Percentiles rank a stretch among this genome's conserved stretches.
phyloP scores from a whole-genome alignment of 2,113 vertebrate species.

The Corythornis madagascariensis region DNA sequence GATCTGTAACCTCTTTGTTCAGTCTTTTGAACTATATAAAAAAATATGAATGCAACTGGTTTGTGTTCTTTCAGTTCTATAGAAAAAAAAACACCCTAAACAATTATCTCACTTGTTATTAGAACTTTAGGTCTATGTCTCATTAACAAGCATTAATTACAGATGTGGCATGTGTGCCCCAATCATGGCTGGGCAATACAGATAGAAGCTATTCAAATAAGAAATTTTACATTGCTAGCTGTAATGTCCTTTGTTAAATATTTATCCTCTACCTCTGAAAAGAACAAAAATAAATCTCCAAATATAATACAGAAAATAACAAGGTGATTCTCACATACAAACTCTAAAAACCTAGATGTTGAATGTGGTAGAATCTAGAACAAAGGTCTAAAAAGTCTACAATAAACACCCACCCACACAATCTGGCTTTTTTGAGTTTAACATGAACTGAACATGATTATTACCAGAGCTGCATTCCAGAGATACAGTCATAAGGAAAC shows the following conservation, averaged over 20 bases:
- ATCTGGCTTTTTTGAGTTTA: neutral
- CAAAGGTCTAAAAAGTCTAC: neutral
- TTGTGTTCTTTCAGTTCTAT: neutral
- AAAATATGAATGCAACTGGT: neutral
- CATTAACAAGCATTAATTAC: neutral
- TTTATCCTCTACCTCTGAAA: neutral
- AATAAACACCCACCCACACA: neutral
- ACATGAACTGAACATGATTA: neutral
- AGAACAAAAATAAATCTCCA: neutral
- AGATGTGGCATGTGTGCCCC: rapidly evolving
- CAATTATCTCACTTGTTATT: neutral
- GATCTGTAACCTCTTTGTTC: neutral
- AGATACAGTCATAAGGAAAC: too few species aligned
- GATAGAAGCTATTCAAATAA: neutral
- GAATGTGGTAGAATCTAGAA: neutral
- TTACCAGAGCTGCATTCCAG: neutral
- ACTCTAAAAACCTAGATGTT: neutral
- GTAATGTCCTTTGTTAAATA: neutral
- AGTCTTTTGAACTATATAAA: neutral
- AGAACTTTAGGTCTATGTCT: neutral
- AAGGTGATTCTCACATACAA: neutral
- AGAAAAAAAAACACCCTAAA: neutral
- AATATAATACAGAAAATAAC: neutral
- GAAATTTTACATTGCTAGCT: neutral
- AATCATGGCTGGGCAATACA: neutral